Evolutionary conservation across 92 coral and sea anemone genomes (phyloP).

Genomic region (Chrysogorgia sp.): DNA sequence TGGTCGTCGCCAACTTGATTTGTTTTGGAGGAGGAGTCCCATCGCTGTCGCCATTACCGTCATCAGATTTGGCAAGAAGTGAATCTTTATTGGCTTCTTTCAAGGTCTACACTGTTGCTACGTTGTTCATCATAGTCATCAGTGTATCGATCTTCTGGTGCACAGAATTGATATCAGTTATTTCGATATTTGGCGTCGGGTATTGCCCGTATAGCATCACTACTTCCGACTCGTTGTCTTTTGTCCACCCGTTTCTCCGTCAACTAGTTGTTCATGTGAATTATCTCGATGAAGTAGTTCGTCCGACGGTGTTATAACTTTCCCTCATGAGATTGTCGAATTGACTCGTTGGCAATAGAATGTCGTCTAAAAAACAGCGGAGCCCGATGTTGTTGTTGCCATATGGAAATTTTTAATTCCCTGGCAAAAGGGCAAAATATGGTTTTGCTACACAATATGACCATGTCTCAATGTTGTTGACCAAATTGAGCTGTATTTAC

Average conservation of each 20-base stretch:
- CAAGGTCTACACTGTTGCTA: constrained; percentile 47
- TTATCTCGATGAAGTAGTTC: too few relatives aligned
- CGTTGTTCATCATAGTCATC: constrained; percentile 53
- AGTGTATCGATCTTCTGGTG: constrained; percentile 38
- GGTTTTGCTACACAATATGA: too few relatives aligned
- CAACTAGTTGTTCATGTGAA: too few relatives aligned
- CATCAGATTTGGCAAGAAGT: constrained; percentile 25
- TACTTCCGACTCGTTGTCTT: not conserved
- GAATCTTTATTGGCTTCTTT: constrained; percentile 42
- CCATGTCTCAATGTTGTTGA: too few relatives aligned
- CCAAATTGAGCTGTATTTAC: too few relatives aligned
- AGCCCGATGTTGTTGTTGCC: too few relatives aligned
- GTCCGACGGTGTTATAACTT: too few relatives aligned
- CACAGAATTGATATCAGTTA: not conserved
- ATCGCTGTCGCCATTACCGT: constrained; percentile 26
- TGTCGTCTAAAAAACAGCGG: too few relatives aligned
- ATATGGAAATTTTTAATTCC: not conserved
- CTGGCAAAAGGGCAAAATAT: too few relatives aligned
- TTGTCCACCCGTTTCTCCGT: too few relatives aligned
- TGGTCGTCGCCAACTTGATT: constrained; percentile 11
- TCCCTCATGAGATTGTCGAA: too few relatives aligned
- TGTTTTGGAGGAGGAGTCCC: constrained; percentile 13
- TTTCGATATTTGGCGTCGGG: not conserved
- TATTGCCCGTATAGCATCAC: constrained; percentile 17
- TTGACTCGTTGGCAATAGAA: too few relatives aligned